A percentile compares a stretch with the other conserved stretches of the same genome.
Evolutionary conservation across 1,140 invertebrate genomes (phyloP).

Genomic region (Grapholita molesta): DNA sequence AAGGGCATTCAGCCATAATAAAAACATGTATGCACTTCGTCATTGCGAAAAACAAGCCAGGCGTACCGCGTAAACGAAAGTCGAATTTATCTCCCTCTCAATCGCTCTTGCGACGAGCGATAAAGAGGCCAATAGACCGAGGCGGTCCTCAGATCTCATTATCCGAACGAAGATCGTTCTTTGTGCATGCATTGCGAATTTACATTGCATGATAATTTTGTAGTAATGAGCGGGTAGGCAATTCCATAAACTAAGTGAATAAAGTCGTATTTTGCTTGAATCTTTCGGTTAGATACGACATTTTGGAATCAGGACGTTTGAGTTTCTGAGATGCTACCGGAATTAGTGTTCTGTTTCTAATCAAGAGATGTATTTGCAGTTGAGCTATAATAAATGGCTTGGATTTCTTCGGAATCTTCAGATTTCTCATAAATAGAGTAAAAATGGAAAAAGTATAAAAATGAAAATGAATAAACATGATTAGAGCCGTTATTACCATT

Average conservation of each 20-base stretch:
- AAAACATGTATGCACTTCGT: background rate
- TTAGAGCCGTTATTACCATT: too few species aligned
- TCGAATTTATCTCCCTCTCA: too few species aligned
- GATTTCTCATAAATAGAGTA: background rate
- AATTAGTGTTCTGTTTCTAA: background rate
- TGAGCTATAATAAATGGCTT: background rate
- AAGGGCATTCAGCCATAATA: background rate
- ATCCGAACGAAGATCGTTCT: background rate
- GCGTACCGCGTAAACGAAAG: too few species aligned
- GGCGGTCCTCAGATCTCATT: too few species aligned
- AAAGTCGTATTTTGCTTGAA: background rate
- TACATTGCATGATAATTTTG: constrained; percentile 10
- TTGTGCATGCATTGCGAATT: constrained; percentile 14
- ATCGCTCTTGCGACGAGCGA: too few species aligned
- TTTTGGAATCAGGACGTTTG: background rate
- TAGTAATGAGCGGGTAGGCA: constrained; percentile 7
- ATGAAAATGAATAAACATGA: too few species aligned
- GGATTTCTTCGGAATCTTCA: background rate
- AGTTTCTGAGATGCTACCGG: constrained; percentile 1
- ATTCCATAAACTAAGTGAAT: background rate
- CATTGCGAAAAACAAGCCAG: constrained; percentile 3
- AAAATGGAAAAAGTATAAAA: too few species aligned
- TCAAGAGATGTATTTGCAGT: background rate
- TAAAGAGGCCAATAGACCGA: too few species aligned
- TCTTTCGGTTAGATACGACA: background rate